Conservation (phyloP, 2,888 invertebrate genomes). For the Siphlonurus alternatus region DNA sequence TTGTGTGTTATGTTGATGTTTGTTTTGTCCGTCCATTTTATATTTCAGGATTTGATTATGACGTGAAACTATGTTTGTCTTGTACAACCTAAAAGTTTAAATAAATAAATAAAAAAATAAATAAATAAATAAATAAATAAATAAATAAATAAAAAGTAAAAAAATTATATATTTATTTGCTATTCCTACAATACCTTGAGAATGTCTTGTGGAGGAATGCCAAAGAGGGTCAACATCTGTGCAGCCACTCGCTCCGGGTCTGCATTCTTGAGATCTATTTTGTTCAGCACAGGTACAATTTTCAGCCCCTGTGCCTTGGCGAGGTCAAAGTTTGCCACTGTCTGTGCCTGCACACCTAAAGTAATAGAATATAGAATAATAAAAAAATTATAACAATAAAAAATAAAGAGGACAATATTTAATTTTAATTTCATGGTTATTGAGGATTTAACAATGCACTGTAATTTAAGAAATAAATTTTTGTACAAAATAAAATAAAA, state of each 20-base stretch:
- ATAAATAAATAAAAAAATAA: conserved; percentile 1
- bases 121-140: conserved; percentile 7
- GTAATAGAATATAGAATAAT: too few species aligned
- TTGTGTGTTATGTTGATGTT: too few species aligned
- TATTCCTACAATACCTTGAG: conserved; percentile 57
- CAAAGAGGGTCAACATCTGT: conserved; percentile 68
- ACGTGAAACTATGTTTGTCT: not conserved
- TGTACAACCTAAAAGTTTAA: not conserved
- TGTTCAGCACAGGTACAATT: conserved; percentile 88
- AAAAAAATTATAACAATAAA: not conserved
- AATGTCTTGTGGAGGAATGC: conserved; percentile 52
- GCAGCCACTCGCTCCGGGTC: conserved; percentile 63
- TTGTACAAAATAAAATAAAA: too few species aligned
- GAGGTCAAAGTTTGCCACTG: conserved; percentile 88
- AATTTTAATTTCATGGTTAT: too few species aligned
- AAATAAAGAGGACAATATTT: too few species aligned
- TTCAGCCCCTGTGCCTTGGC: conserved; percentile 66
- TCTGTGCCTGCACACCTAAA: conserved; percentile 82
- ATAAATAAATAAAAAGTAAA: conserved; percentile 6
- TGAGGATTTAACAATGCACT: too few species aligned
- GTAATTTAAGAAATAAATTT: too few species aligned
- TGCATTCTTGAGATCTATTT: conserved; percentile 87
- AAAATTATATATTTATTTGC: not conserved
- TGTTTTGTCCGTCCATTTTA: too few species aligned
- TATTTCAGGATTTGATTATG: too few species aligned